phyloP scores from a whole-genome alignment of 2,113 vertebrate genomes.

The Misgurnus anguillicaudatus region DNA sequence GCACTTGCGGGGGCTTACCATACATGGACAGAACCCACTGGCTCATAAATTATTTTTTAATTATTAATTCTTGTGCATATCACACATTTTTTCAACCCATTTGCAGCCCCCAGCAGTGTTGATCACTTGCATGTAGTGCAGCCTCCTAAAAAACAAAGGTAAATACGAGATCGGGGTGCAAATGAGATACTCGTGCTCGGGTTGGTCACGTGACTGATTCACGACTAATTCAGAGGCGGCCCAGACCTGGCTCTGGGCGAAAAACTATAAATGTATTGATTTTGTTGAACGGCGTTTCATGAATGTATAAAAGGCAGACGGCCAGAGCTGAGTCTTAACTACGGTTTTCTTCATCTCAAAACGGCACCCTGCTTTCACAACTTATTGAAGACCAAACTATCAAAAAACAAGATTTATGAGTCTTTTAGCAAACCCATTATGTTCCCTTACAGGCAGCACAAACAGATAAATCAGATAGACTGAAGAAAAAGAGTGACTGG shows the following conservation, averaged over 20 bases:
- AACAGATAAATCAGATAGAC: slow-evolving; percentile 33
- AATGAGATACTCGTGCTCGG: slow-evolving; percentile 4
- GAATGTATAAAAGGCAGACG: slow-evolving; percentile 42
- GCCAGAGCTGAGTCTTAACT: slow-evolving; percentile 24
- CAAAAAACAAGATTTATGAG: slow-evolving; percentile 47
- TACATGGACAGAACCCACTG: slow-evolving; percentile 14
- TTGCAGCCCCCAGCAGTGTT: slow-evolving; percentile 10
- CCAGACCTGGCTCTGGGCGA: slow-evolving; percentile 34
- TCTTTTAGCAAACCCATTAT: slow-evolving; percentile 18
- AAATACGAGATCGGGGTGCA: slow-evolving; percentile 12
- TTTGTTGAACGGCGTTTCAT: slow-evolving; percentile 50
- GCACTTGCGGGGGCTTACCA: slow-evolving; percentile 12
- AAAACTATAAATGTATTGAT: slow-evolving; percentile 53
- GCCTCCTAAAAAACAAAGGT: background rate
- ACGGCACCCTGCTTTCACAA: slow-evolving; percentile 25
- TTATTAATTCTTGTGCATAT: slow-evolving; percentile 32
- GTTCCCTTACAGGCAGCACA: background rate
- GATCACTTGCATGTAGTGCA: background rate
- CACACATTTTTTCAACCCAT: slow-evolving; percentile 11
- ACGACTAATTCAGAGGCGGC: slow-evolving; percentile 40
- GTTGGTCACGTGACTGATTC: slow-evolving; percentile 40
- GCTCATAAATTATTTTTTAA: slow-evolving; percentile 37
- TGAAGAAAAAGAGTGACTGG: background rate
- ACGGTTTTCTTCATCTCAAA: slow-evolving; percentile 50
- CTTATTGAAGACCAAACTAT: slow-evolving; percentile 36